Base-by-base conservation (phyloP, 2,113 vertebrate genomes). In the Amia ocellicauda region DNA sequence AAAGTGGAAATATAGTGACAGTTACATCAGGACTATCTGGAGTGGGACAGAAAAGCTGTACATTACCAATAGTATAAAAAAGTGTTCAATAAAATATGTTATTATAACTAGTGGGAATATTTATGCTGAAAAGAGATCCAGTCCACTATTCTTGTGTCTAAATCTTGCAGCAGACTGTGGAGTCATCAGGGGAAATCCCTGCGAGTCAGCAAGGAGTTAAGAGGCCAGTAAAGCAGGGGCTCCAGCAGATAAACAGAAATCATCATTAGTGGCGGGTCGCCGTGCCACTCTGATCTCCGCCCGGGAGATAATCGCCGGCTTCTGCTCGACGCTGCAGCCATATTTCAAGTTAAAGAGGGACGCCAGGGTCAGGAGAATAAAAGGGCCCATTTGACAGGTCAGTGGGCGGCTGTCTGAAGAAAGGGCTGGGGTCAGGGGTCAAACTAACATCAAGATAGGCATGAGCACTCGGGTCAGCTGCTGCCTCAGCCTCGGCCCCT, bases 331-430 rank as follows among this genome's bases (percentile, higher is more conserved):
- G 67, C 75, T n/a, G 82, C 78, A n/a, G 83, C 86, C 88, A 87
- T 93, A 91, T 93, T 94, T 94, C 89, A 93, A 83, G 79, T 86
- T 87, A 86, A 82, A 87, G 86, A 85, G 66, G 79, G 90, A 88
- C 81, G 88, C 75, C 78, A 88, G 78, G 85, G 91, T 94, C 92
- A 91, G 89, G 71, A 67, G 63, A 74, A 93, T 91, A 89, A 91
- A 94, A 92, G 89, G 90, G 74, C 83, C 79, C 72, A 77, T 93
- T 90, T 92, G 92, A 82, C 90, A 92, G 93, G 88, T 91, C 90
- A 74, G 74, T 61, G 52, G 5, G 70, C 85, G 80, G 64, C 85
- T 77, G 71, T 78, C 47, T 42, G 70, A 77, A 78, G 79, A 76
- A 67, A 83, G 74, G 83, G 77, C 72, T 78, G 50, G 72, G 68